Evolutionary conservation across 1,140 invertebrate genomes (phyloP).

Genomic region (Drosophila yakuba): DNA sequence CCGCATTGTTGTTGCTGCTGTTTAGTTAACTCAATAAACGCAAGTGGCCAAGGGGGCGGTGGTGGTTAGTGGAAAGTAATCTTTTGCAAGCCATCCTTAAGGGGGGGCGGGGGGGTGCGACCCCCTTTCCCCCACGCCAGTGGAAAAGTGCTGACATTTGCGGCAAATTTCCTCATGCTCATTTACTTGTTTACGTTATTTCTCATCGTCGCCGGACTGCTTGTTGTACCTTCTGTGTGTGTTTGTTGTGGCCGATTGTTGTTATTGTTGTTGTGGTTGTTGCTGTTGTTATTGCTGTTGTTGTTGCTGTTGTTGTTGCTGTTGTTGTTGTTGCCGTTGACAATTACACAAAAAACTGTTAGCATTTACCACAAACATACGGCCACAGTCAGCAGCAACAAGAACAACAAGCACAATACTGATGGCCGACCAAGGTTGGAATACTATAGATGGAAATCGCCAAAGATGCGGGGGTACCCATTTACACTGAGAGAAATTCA

Average conservation of each 20-base stretch:
- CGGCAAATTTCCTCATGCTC: slow-evolving; percentile 67
- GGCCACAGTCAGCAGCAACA: slow-evolving; percentile 27
- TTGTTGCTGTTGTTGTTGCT: slow-evolving; percentile 6
- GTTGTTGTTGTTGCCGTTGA: slow-evolving; percentile 52
- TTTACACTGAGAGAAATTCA: slow-evolving; percentile 1
- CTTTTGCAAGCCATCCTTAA: no score
- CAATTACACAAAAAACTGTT: slow-evolving; percentile 81
- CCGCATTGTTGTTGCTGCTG: slow-evolving; percentile 59
- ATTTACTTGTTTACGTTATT: slow-evolving; percentile 79
- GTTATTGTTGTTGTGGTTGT: neutral
- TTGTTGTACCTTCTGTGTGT: slow-evolving; percentile 26
- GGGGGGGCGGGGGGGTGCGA: no score
- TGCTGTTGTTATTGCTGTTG: neutral
- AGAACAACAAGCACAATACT: neutral
- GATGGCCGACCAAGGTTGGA: slow-evolving; percentile 17
- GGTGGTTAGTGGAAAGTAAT: no score
- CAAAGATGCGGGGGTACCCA: neutral
- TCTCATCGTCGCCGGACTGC: slow-evolving; percentile 63
- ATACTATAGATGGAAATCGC: slow-evolving; percentile 53
- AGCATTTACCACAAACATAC: slow-evolving; percentile 77
- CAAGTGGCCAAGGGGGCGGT: slow-evolving; percentile 41
- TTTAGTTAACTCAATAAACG: slow-evolving; percentile 82
- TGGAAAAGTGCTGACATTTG: slow-evolving; percentile 74
- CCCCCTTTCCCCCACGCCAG: neutral
- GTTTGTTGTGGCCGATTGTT: slow-evolving; percentile 22